A percentile compares a stretch with the other conserved stretches of the same genome.
These are phyloP conservation scores for Gymnosoma rotundatum DNA, from an alignment of 2,888 invertebrate genomes.

Conservation along the genomic window DNA sequence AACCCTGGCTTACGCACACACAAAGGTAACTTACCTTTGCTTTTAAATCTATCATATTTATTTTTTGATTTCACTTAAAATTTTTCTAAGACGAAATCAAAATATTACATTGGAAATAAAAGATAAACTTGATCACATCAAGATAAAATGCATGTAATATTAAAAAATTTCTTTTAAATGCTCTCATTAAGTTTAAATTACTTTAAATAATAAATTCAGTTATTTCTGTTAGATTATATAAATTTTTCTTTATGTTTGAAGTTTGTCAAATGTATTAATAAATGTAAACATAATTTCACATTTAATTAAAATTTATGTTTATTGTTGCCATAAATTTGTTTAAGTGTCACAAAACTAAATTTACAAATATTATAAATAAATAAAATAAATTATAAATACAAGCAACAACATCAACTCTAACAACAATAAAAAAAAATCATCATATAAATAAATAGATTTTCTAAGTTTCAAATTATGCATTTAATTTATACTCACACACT, in stretches of 20 bases:
- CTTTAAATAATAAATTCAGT: not conserved
- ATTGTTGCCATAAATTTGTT: constrained; percentile 69
- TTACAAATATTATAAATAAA: constrained; percentile 63
- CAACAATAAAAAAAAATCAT: constrained; percentile 41
- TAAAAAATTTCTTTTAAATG: not conserved
- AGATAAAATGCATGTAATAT: not conserved
- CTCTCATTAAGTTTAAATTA: not conserved
- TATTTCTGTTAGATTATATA: not conserved
- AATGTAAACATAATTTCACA: constrained; percentile 48
- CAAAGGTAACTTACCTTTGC: too few relatives aligned
- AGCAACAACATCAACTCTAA: constrained; percentile 3
- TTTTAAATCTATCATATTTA: too few relatives aligned
- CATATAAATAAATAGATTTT: constrained; percentile 56
- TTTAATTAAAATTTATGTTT: constrained; percentile 70
- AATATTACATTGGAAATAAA: too few relatives aligned
- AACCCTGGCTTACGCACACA: too few relatives aligned
- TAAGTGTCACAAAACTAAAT: constrained; percentile 64
- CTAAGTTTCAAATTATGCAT: constrained; percentile 36
- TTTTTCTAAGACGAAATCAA: too few relatives aligned
- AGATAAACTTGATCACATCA: too few relatives aligned
- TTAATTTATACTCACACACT: not conserved
- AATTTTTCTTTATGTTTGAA: not conserved
- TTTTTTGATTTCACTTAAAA: too few relatives aligned
- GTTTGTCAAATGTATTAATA: not conserved
- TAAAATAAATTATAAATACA: constrained; percentile 51